phyloP scores from a whole-genome alignment of 2,113 vertebrate genomes.

The Damaliscus lunatus region DNA sequence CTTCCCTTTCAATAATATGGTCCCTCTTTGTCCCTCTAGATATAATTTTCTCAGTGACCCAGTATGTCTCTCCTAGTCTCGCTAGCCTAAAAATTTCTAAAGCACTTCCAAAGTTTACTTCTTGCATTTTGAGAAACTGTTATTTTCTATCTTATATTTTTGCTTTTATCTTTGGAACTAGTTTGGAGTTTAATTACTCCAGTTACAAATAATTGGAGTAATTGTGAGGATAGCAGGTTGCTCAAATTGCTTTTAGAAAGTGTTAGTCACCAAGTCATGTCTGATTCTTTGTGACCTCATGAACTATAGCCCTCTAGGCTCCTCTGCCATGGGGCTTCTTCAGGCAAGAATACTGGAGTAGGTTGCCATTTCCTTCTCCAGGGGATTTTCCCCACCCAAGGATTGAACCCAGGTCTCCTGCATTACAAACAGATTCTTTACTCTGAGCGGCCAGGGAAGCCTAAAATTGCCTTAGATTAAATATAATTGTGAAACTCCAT shows the following conservation, averaged over 20 bases:
- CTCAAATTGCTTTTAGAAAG: not conserved
- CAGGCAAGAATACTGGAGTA: not conserved
- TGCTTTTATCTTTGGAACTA: not conserved
- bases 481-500: not conserved
- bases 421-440: not conserved
- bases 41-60: not conserved
- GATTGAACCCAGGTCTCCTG: not conserved
- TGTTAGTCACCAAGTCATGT: not conserved
- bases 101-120: not conserved
- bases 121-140: not conserved
- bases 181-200: not conserved
- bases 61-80: not conserved
- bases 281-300: not conserved
- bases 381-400: too few relatives aligned
- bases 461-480: not conserved
- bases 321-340: not conserved
- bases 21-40: not conserved
- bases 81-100: not conserved
- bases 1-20: not conserved
- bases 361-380: not conserved
- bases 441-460: not conserved
- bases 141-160: slow-evolving; percentile 2
- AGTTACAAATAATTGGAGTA: not conserved
- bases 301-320: not conserved
- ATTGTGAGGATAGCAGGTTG: not conserved